Evolutionary conservation across 2,888 invertebrate species (phyloP), one percentile per base, ranked within the genome.

Genomic region (Erebia ligea): DNA sequence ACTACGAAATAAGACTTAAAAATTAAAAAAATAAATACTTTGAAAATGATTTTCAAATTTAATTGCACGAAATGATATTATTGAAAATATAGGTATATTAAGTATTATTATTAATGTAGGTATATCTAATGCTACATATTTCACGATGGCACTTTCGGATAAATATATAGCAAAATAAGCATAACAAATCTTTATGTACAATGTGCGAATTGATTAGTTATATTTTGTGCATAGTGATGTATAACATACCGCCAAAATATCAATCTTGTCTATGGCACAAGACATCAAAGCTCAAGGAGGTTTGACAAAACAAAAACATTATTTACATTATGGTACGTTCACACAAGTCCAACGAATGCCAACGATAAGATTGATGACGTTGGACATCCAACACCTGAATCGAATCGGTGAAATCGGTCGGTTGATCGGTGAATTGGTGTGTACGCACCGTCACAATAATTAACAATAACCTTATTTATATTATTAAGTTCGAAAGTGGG

Each of bases 121-220:
- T 42, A 45, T 19, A 74, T 73, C 61, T 75, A 73, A 67, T 69
- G 74, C 70, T 77, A 75, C 73, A 69, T 72, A 71, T 78, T 57
- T 79, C 75, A 81, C 79, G 82, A 91, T 91, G 92, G 91, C 92
- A 92, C 92, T 88, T 87, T 85, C 73, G 81, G 84, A 88, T 88
- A 85, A 86, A 88, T 85, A 87, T 76, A 82, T 84, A 88, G 82
- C 84, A 88, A 86, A 87, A 86, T 84, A 88, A 87, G 82, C 83
- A 80, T 83, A 81, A 82, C 77, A 82, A 78, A 76, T 76, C 73
- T 78, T 76, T 78, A 78, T 79, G 70, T 78, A 79, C 77, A 78
- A 42, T 69, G 75, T 78, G 77, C 73, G 73, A 66, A 67, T 74
- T 68, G 57, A 42, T 70, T 72, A 17, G 19, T 17, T 61, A 78